phyloP scores from a whole-genome alignment of 2,888 invertebrate species.

The Monoplex corrugatus region DNA sequence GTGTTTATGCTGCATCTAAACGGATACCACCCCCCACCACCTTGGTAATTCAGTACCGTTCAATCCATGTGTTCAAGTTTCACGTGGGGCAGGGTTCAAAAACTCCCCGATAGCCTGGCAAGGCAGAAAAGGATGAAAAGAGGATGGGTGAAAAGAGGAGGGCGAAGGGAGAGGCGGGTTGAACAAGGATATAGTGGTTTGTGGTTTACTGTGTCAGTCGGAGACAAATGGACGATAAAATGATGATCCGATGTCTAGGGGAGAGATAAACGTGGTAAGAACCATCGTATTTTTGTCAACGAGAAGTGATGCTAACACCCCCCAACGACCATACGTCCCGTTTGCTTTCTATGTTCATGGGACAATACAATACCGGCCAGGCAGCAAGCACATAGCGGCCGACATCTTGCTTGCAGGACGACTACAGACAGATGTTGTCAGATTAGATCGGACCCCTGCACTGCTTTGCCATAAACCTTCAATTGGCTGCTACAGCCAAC shows the following conservation, averaged over 20 bases:
- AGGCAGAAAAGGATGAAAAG: neutral
- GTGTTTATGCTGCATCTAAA: neutral
- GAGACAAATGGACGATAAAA: conserved; percentile 1
- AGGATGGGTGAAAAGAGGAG: neutral
- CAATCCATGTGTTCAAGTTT: too few species aligned
- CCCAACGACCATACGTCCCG: neutral
- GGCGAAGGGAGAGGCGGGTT: neutral
- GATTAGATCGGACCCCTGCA: too few species aligned
- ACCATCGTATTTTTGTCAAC: neutral
- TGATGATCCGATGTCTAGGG: neutral
- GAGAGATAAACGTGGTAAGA: too few species aligned
- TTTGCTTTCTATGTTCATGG: neutral
- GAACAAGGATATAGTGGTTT: neutral
- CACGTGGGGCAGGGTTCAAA: too few species aligned
- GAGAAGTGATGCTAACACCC: conserved; percentile 6
- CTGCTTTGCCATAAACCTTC: too few species aligned
- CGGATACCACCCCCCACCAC: neutral
- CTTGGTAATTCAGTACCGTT: neutral
- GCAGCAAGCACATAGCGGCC: too few species aligned
- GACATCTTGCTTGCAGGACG: too few species aligned
- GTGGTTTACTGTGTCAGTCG: conserved; percentile 19
- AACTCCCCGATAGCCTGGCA: neutral
- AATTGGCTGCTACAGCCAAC: neutral
- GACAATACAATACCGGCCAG: neutral
- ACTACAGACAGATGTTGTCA: too few species aligned